Percentiles rank a stretch among this genome's conserved stretches.
These are phyloP conservation scores for Microcaecilia unicolor DNA, from an alignment of 2,797 vertebrate genomes.

Conservation along the genomic window DNA sequence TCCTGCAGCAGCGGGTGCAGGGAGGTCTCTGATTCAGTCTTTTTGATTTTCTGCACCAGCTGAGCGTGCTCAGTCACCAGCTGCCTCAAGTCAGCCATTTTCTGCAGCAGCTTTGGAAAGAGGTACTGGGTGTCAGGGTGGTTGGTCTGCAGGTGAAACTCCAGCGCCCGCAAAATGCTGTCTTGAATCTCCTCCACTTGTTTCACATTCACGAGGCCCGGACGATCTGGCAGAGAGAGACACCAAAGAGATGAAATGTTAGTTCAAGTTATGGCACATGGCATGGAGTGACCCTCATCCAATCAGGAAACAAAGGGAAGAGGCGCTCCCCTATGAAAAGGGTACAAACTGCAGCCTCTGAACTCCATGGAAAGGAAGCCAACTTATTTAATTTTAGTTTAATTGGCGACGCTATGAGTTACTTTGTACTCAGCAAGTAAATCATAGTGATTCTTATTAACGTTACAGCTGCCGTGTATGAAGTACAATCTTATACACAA, in stretches of 20 bases:
- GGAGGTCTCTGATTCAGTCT: slow-evolving; percentile 89
- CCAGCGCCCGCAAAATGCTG: slow-evolving; percentile 83
- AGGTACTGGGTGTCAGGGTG: slow-evolving; percentile 90
- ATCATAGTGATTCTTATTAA: too few relatives aligned
- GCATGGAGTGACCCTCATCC: too few relatives aligned
- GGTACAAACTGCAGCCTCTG: too few relatives aligned
- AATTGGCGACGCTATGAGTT: too few relatives aligned
- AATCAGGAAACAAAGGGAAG: too few relatives aligned
- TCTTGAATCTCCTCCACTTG: slow-evolving; percentile 97
- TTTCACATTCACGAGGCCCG: slow-evolving; percentile 88
- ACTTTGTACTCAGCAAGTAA: too few relatives aligned
- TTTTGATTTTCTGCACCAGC: slow-evolving; percentile 96
- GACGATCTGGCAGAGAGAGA: slow-evolving; percentile 73
- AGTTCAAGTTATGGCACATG: neutral
- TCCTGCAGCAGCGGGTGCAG: slow-evolving; percentile 95
- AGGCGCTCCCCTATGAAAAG: too few relatives aligned
- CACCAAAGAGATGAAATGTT: neutral
- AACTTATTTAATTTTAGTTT: too few relatives aligned
- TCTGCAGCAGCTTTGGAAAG: slow-evolving; percentile 97
- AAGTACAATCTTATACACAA: too few relatives aligned
- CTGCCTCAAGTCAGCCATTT: slow-evolving; percentile 97
- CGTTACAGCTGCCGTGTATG: too few relatives aligned
- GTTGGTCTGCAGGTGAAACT: slow-evolving; percentile 88
- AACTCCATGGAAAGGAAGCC: too few relatives aligned
- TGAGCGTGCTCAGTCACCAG: slow-evolving; percentile 92